Conservation (phyloP, 2,888 invertebrate species). For the Sicus ferrugineus region DNA sequence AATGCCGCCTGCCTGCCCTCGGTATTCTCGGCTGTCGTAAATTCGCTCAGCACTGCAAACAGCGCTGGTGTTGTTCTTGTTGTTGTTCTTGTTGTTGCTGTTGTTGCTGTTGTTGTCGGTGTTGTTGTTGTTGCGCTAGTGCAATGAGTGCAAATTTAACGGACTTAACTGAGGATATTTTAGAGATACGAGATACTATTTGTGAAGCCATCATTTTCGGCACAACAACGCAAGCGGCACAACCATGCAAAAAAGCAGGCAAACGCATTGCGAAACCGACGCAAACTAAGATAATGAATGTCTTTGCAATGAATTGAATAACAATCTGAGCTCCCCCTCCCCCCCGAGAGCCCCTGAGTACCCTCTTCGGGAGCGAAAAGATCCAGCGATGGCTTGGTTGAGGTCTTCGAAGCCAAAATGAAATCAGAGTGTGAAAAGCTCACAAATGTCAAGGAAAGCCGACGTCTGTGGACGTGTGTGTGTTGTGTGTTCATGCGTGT, state of each 20-base stretch:
- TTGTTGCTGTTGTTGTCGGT: too few species aligned
- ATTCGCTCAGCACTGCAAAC: conserved; percentile 17
- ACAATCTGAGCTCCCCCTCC: neutral
- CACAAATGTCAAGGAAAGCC: too few species aligned
- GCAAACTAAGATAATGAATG: conserved; percentile 3
- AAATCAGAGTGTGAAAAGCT: too few species aligned
- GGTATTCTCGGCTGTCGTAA: conserved; percentile 2
- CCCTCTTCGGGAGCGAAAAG: neutral
- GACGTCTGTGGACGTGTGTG: neutral
- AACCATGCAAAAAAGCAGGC: neutral
- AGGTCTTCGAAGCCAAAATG: too few species aligned
- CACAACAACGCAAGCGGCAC: neutral
- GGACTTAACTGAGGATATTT: conserved; percentile 39
- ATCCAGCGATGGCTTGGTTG: neutral
- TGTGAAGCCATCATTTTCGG: conserved; percentile 12
- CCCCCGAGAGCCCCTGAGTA: neutral
- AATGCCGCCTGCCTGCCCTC: neutral
- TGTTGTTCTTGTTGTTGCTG: too few species aligned
- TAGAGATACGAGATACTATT: conserved; percentile 23
- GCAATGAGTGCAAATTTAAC: conserved; percentile 25
- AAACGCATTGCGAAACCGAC: neutral
- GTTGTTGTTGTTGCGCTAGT: neutral
- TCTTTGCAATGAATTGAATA: conserved; percentile 6
- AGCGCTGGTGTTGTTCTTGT: neutral
- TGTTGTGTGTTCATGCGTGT: neutral